These are phyloP conservation scores for Eurypyga helias DNA, from an alignment of 2,113 vertebrate genomes.

Conservation along the genomic window DNA sequence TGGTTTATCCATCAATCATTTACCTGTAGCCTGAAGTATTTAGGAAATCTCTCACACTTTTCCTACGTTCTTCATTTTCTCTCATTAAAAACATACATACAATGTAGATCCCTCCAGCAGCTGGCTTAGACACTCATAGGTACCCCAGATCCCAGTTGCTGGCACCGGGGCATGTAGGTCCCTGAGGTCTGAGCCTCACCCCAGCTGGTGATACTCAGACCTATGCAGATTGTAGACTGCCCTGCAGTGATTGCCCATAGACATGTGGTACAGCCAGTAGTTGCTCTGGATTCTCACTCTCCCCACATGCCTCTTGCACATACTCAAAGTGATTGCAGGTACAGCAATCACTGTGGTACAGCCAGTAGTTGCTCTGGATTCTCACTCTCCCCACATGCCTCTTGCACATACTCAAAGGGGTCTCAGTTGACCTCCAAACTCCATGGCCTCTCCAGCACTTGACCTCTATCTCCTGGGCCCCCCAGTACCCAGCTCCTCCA, in stretches of 20 bases:
- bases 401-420: not conserved
- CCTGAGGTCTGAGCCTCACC: not conserved
- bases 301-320: not conserved
- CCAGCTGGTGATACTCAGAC: not conserved
- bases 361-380: no score
- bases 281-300: not conserved
- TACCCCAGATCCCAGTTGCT: not conserved
- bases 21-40: not conserved
- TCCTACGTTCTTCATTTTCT: not conserved
- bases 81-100: not conserved
- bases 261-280: not conserved
- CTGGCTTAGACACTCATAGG: not conserved
- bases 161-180: no score
- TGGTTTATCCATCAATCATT: not conserved
- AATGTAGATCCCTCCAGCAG: not conserved
- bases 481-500: not conserved
- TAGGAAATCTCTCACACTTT: not conserved
- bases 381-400: accelerated
- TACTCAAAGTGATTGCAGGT: no score
- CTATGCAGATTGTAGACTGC: no score
- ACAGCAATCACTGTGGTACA: no score
- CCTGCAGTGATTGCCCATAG: not conserved
- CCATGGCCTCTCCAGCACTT: not conserved
- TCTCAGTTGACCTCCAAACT: not conserved
- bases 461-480: not conserved